phyloP scores from a whole-genome alignment of 2,113 vertebrate species.

The Boulengeromyrus knoepffleri region DNA sequence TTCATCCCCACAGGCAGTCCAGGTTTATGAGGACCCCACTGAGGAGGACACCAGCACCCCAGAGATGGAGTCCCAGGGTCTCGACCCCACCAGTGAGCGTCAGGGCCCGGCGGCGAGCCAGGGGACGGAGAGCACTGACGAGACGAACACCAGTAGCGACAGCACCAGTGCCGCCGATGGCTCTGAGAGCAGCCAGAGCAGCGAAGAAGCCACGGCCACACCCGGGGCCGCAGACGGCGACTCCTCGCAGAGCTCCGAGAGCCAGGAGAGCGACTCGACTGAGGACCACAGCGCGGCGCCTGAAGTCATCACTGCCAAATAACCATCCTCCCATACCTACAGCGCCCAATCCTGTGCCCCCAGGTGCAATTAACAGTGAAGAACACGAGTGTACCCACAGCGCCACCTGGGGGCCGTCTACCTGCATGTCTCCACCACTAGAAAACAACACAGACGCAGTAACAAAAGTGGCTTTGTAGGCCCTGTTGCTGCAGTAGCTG shows the following conservation, averaged over 20 bases:
- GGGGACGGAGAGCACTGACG: background rate
- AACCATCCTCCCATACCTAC: slow-evolving; percentile 21
- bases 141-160: slow-evolving; percentile 34
- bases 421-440: background rate
- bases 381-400: slow-evolving; percentile 15
- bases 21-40: slow-evolving; percentile 44
- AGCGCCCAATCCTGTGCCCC: background rate
- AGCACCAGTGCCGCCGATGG: slow-evolving; percentile 47
- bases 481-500: slow-evolving; percentile 30
- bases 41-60: slow-evolving; percentile 64
- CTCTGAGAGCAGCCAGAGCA: slow-evolving; percentile 52
- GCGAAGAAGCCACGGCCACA: slow-evolving; percentile 54
- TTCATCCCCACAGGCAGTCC: slow-evolving; percentile 44
- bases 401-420: slow-evolving; percentile 20
- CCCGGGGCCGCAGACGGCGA: slow-evolving; percentile 50
- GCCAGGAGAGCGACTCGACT: slow-evolving; percentile 37
- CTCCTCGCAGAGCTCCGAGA: slow-evolving; percentile 29
- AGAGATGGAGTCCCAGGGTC: slow-evolving; percentile 54
- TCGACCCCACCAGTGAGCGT: slow-evolving; percentile 41
- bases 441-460: background rate
- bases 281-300: slow-evolving; percentile 40
- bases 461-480: slow-evolving; percentile 19
- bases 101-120: background rate
- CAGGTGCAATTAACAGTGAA: slow-evolving; percentile 24
- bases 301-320: slow-evolving; percentile 53